These are phyloP conservation scores for Anas platyrhynchos DNA, from an alignment of 2,113 vertebrate genomes.

Conservation along the genomic window DNA sequence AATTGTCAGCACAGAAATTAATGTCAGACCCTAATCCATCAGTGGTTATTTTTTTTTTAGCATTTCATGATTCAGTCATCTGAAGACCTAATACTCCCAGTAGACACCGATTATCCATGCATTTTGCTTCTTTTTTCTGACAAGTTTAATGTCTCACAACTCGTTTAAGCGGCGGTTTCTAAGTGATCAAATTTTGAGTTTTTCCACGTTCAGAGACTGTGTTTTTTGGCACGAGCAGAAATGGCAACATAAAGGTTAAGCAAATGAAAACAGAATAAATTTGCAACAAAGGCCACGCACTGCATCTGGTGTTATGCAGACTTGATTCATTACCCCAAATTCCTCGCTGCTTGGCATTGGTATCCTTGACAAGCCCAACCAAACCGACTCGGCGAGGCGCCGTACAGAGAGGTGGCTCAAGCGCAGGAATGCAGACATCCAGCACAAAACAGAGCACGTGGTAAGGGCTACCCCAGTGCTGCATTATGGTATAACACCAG, in stretches of 20 bases:
- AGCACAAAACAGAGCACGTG: background rate
- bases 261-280: slow-evolving; percentile 51
- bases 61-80: background rate
- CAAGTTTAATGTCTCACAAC: background rate
- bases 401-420: background rate
- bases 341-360: slow-evolving; percentile 13
- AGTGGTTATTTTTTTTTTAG: background rate
- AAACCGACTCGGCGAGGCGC: background rate
- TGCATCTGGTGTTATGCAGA: slow-evolving; percentile 26
- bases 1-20: background rate
- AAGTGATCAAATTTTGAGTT: background rate
- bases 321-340: slow-evolving; percentile 9
- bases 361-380: slow-evolving; percentile 33
- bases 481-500: background rate
- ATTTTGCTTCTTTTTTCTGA: slow-evolving; percentile 2
- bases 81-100: background rate
- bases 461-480: background rate
- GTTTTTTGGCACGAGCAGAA: slow-evolving; percentile 1
- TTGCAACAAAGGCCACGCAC: slow-evolving; percentile 9
- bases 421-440: background rate
- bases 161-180: background rate
- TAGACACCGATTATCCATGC: background rate
- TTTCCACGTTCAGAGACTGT: background rate
- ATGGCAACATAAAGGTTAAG: slow-evolving; percentile 52
- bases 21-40: background rate